phyloP scores from a whole-genome alignment of 1,140 invertebrate genomes.

The Antheraea mylitta region DNA sequence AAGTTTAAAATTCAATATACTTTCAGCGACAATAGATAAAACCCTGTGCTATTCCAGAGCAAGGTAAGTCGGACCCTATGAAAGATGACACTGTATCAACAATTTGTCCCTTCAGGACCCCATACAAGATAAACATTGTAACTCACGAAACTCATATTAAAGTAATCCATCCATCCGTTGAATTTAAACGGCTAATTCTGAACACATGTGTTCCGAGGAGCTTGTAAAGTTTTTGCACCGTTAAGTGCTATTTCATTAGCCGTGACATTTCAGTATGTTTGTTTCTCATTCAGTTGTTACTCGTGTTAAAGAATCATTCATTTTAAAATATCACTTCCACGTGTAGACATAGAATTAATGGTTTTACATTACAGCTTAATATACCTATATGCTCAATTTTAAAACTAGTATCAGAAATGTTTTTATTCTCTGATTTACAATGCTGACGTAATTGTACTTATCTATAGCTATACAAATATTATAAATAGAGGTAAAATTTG shows the following conservation, averaged over 20 bases:
- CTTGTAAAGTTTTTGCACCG: conserved; percentile 53
- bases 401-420: too few species aligned
- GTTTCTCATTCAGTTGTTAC: conserved; percentile 20
- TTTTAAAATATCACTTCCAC: conserved; percentile 3
- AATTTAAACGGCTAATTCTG: conserved; percentile 54
- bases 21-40: neutral
- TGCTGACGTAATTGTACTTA: too few species aligned
- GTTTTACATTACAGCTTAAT: neutral
- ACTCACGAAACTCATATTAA: conserved; percentile 73
- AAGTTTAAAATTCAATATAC: conserved; percentile 34
- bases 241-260: conserved; percentile 72
- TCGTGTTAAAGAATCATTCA: conserved; percentile 1
- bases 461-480: too few species aligned
- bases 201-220: conserved; percentile 51
- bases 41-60: conserved; percentile 28
- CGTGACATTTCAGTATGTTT: conserved; percentile 35
- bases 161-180: conserved; percentile 69
- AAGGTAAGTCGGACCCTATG: conserved; percentile 56
- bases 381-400: neutral
- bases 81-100: conserved; percentile 71
- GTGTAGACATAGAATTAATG: conserved; percentile 3
- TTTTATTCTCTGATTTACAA: too few species aligned
- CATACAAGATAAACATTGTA: conserved; percentile 69
- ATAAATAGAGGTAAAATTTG: too few species aligned
- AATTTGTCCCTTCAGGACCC: conserved; percentile 66